A percentile compares a stretch with the other conserved stretches of the same genome.
Evolutionary conservation across 2,888 invertebrate genomes (phyloP).

Genomic region (Sphecodes monilicornis): DNA sequence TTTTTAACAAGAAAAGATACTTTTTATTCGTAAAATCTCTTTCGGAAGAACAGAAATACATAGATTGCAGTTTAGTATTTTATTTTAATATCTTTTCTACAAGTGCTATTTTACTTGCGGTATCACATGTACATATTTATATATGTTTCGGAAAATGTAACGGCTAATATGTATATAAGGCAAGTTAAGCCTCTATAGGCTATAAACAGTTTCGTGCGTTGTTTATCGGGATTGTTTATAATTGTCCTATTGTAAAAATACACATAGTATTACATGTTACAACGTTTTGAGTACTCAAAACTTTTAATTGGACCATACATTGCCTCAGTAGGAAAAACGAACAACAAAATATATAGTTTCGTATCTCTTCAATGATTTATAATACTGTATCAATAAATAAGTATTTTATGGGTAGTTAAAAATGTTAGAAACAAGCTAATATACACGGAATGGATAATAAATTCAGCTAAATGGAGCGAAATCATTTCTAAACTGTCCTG

Average conservation of each 20-base stretch:
- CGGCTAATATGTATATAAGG: slow-evolving; percentile 61
- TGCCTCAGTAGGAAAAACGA: slow-evolving; percentile 40
- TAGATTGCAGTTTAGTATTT: slow-evolving; percentile 46
- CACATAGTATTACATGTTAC: slow-evolving; percentile 45
- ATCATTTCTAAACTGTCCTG: slow-evolving; percentile 34
- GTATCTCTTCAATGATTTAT: slow-evolving; percentile 14
- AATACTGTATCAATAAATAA: slow-evolving; percentile 58
- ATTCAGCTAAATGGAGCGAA: slow-evolving; percentile 16
- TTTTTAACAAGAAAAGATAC: not conserved
- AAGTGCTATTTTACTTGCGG: slow-evolving; percentile 58
- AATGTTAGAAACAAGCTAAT: slow-evolving; percentile 32
- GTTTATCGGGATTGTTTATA: slow-evolving; percentile 43
- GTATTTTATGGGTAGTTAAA: slow-evolving; percentile 30
- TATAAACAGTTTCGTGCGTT: slow-evolving; percentile 62
- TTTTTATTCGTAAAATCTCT: not conserved
- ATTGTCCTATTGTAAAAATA: slow-evolving; percentile 57
- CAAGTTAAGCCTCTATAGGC: slow-evolving; percentile 65
- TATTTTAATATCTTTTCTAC: slow-evolving; percentile 64
- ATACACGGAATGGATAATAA: slow-evolving; percentile 43
- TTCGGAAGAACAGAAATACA: not conserved
- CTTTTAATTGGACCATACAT: slow-evolving; percentile 60
- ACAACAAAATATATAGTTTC: slow-evolving; percentile 48
- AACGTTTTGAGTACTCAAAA: slow-evolving; percentile 50
- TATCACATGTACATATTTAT: slow-evolving; percentile 54
- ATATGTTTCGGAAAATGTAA: slow-evolving; percentile 60